Conservation (phyloP, 2,113 vertebrate genomes). For the Protomyctophum bolini region DNA sequence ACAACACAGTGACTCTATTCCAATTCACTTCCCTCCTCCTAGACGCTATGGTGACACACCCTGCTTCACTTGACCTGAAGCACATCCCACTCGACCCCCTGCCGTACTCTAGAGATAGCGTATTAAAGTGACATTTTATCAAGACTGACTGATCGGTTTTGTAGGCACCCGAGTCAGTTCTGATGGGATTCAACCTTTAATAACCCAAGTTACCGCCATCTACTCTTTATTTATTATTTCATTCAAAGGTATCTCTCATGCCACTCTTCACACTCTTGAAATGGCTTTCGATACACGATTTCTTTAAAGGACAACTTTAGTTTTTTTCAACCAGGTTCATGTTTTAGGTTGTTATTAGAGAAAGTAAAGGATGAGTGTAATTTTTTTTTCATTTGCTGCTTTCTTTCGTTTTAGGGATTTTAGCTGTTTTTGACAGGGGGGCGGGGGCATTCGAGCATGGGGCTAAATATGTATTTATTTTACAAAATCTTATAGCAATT, state of each 20-base stretch:
- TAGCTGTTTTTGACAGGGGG: no score
- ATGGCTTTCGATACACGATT: slow-evolving; percentile 44
- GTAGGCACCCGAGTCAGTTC: slow-evolving; percentile 42
- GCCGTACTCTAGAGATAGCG: background rate
- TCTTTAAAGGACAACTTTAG: no score
- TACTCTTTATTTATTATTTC: slow-evolving; percentile 16
- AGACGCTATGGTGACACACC: background rate
- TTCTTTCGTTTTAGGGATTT: no score
- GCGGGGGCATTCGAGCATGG: no score
- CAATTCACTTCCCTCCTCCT: background rate
- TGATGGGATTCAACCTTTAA: slow-evolving; percentile 4
- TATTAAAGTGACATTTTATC: slow-evolving; percentile 16
- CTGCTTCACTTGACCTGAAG: background rate
- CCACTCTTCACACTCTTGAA: slow-evolving; percentile 12
- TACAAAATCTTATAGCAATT: no score
- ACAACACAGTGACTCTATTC: slow-evolving; percentile 4
- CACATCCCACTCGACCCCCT: slow-evolving; percentile 6
- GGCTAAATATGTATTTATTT: no score
- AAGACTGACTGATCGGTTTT: slow-evolving; percentile 49
- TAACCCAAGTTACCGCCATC: slow-evolving; percentile 15
- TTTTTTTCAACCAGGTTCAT: no score
- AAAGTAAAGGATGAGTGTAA: no score
- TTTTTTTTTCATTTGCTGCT: no score
- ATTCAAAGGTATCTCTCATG: slow-evolving; percentile 7
- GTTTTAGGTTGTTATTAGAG: no score